These are phyloP conservation scores for Catalaphyllia jardinei DNA, from an alignment of 64 coral and sea anemone genomes.

Conservation along the genomic window DNA sequence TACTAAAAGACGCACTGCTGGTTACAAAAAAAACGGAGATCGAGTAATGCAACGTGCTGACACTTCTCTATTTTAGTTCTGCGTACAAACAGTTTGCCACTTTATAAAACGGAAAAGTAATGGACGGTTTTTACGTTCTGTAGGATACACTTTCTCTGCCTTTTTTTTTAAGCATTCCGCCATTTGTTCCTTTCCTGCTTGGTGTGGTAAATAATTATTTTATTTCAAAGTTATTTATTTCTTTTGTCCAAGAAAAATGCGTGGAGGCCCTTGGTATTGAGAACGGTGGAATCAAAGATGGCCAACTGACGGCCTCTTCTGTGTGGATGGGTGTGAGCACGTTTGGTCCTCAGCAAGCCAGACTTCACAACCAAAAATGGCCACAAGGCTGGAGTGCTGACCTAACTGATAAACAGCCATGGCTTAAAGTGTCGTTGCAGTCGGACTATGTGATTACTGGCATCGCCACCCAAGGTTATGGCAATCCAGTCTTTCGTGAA, in stretches of 20 bases:
- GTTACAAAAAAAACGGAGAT: too few species aligned
- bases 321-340: constrained; percentile 21
- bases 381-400: constrained; percentile 72
- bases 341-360: constrained; percentile 52
- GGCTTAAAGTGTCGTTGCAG: constrained; percentile 56
- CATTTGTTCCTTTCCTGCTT: neutral
- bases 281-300: constrained; percentile 35
- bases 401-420: constrained; percentile 47
- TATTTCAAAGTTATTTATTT: neutral
- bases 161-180: too few species aligned
- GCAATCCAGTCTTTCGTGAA: constrained; percentile 42
- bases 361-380: constrained; percentile 44
- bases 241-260: constrained; percentile 29
- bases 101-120: too few species aligned
- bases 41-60: too few species aligned
- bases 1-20: too few species aligned
- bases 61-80: too few species aligned
- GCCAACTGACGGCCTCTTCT: constrained; percentile 49
- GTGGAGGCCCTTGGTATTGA: constrained; percentile 44
- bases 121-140: too few species aligned
- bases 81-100: too few species aligned
- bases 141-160: too few species aligned
- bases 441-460: constrained; percentile 39
- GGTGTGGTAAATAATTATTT: too few species aligned
- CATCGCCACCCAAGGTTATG: constrained; percentile 66